These are phyloP conservation scores for Xenopus petersii DNA, from an alignment of 2,797 vertebrate species.

Conservation along the genomic window DNA sequence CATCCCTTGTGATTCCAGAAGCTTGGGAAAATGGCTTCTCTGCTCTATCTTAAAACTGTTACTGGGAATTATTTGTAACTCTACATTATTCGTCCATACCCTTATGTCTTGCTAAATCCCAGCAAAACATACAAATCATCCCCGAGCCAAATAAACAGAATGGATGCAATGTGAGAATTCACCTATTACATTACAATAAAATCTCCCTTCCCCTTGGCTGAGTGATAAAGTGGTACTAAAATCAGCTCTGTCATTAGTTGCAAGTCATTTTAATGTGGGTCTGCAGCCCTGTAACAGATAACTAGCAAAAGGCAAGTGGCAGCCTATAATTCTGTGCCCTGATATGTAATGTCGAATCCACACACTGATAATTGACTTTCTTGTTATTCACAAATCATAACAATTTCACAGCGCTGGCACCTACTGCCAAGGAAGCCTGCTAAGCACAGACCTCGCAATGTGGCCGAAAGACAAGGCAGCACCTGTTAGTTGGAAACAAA, in stretches of 20 bases:
- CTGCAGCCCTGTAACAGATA: slow-evolving; percentile 47
- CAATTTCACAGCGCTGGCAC: slow-evolving; percentile 32
- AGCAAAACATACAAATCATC: no score
- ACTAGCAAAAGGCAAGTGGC: slow-evolving; percentile 54
- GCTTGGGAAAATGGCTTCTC: no score
- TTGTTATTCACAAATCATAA: slow-evolving; percentile 56
- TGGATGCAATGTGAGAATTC: slow-evolving; percentile 26
- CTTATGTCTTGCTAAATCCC: no score
- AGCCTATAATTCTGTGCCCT: slow-evolving; percentile 55
- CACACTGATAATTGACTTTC: slow-evolving; percentile 58
- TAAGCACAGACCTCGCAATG: slow-evolving; percentile 16
- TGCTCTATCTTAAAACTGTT: no score
- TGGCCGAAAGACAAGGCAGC: slow-evolving; percentile 33
- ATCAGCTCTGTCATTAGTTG: slow-evolving; percentile 48
- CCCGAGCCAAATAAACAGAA: no score
- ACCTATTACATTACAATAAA: slow-evolving; percentile 44
- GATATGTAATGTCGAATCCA: slow-evolving; percentile 53
- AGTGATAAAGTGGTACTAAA: slow-evolving; percentile 49
- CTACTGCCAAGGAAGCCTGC: slow-evolving; percentile 20
- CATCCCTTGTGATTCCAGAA: no score
- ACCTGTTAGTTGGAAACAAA: slow-evolving; percentile 34
- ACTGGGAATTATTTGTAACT: no score
- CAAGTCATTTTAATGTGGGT: slow-evolving; percentile 60
- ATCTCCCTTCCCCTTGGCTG: slow-evolving; percentile 38
- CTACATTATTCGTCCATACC: no score